Base-by-base conservation (phyloP, 2,888 invertebrate species). In the Netelia fuscicornis region DNA sequence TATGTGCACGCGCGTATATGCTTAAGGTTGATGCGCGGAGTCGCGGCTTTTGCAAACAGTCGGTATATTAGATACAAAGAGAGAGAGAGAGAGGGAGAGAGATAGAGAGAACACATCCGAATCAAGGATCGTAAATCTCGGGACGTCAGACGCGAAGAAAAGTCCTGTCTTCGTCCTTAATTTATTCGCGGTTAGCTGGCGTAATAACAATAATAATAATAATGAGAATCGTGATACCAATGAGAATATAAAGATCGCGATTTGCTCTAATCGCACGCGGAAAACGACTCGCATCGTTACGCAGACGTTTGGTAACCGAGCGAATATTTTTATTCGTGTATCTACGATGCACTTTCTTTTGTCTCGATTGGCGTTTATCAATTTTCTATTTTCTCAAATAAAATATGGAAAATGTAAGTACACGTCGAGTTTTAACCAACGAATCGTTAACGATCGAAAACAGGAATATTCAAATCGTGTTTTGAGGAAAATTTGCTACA, bases 121-220 rank as follows among this genome's bases (percentile, higher is more conserved):
- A 82, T 85, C 23, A 75, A 82, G 58, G 64, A 42, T 75, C 58
- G 58, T 82, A 64, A 81, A 85, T 81, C 80, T 80, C 52, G 20
- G 9, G 52, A 13, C 42, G 58, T 67, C 64, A 30, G 52, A 64
- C 71, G 30, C 58, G 70, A 65, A 52, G 68, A 75, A 70, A 84
- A 68, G 30, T 62, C n/a, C 23, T 80, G 64, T 75, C 76, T 76
- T 76, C 71, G 54, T 71, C 70, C 58, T 37, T 25, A 54, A 78
- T 74, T 64, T 58, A 58, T 56, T 42, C 37, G 56, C 56, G 71
- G n/a, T 30, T 58, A 44, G 37, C 56, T 60, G 54, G n/a, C 20
- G 62, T 75, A 8, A 60, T 68, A 20, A 13, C 48, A 48, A 30
- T 62, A 62, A 60, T 52, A 48, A 37, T 62, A 62, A 20, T 30